A percentile compares a stretch with the other conserved stretches of the same genome.
Evolutionary conservation across 2,797 vertebrate species (phyloP).

Genomic region (Tenualosa ilisha): DNA sequence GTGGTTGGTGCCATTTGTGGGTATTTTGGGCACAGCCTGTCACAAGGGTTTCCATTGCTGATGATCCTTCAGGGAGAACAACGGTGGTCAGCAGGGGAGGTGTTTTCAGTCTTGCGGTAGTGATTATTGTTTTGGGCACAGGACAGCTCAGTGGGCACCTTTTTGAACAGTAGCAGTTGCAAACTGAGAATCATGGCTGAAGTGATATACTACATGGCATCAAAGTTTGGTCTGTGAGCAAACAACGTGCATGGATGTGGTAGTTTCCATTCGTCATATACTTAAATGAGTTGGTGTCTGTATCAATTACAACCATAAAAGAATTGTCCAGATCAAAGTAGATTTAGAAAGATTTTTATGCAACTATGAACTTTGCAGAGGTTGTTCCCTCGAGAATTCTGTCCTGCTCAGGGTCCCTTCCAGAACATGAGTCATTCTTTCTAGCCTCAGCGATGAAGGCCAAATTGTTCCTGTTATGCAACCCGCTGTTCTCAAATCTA

Average conservation of each 20-base stretch:
- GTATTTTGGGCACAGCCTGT: background rate
- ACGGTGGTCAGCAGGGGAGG: background rate
- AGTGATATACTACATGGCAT: background rate
- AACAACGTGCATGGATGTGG: no score
- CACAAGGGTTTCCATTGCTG: background rate
- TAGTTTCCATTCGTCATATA: background rate
- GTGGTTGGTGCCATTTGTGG: background rate
- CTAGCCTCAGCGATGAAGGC: background rate
- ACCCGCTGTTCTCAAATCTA: background rate
- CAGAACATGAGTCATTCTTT: slow-evolving; percentile 1
- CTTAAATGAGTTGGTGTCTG: background rate
- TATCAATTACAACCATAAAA: background rate
- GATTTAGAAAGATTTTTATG: background rate
- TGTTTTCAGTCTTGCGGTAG: background rate
- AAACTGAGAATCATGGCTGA: background rate
- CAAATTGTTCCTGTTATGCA: background rate
- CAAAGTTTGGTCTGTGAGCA: no score
- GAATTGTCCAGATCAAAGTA: background rate
- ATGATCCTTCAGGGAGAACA: slow-evolving; percentile 3
- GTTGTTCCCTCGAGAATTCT: background rate
- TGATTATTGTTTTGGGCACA: background rate
- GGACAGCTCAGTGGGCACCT: background rate
- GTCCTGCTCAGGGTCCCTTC: background rate
- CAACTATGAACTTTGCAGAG: background rate
- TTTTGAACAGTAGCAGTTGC: background rate